Base-by-base conservation (phyloP, 2,113 vertebrate species). In the Rhagologus leucostigma region DNA sequence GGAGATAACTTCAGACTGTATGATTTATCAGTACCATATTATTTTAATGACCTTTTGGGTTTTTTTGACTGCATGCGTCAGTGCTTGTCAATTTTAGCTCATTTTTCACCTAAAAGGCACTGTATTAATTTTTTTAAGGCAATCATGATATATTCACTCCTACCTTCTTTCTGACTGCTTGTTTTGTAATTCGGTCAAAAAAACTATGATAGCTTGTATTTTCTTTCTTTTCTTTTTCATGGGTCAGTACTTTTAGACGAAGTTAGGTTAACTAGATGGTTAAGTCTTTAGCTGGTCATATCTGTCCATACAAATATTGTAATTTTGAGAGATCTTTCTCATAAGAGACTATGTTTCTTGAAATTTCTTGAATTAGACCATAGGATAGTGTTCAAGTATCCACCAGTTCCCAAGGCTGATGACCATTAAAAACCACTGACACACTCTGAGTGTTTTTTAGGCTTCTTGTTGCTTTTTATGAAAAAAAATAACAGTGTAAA, bases 81-180 rank as follows among this genome's bases (percentile, higher is more conserved):
- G 24, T 64, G 75, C 63, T 84, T 76, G 64, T 76, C 1, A 1
- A 55, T 85, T 96, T 85, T 85, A 84, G 62, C 19, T 91, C 17
- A 64, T 89, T 93, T 96, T 95, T 91, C 59, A 96, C n/a, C 15
- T 57, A n/a, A 68, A 91, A 89, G 53, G 11, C 29, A 65, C 5
- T 1, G 0, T 39, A 63, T 50, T 50, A 35, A 1, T 33, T 60
- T 88, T 76, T 74, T 89, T 80, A 68, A 4, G 1, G 17, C 42
- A 59, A 46, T 83, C 35, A 47, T 55, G 46, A 67, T 65, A 79
- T 46, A 89, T 73, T 93, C 27, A 33, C 33, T 74, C 23, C 33
- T 88, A 7, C 13, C 15, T 86, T 84, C 35, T 84, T 86, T 90
- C 76, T 88, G 71, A 44, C 44, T 63, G 6, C 27, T 74, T 42